Evolutionary conservation across 2,113 vertebrate species (phyloP), one percentile per base, ranked within the genome.

Genomic region (Hippocampus mohnikei): DNA sequence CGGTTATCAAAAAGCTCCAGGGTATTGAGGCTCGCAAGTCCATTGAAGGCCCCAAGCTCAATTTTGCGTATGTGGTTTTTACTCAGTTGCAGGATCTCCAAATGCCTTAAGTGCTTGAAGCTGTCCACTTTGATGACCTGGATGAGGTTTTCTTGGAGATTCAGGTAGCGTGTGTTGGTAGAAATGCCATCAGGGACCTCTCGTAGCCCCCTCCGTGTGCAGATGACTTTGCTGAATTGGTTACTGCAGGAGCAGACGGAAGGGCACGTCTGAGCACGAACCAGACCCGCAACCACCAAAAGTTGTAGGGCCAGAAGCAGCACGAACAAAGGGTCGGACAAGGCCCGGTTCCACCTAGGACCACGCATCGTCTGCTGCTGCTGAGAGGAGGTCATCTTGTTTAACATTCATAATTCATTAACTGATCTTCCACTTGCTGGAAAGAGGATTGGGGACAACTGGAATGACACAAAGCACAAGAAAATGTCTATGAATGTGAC

Each of bases 351-450:
- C 94, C 95, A 96, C 96, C 95, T 99, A 97, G 96, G 96, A 96
- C 96, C 96, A 97, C 96, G 96, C 97, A 99, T 99, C 95, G 93
- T 99, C 96, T 98, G 96, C 96, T 96, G 96, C 96, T 96, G 95
- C 95, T 94, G 95, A 94, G 95, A 95, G 93, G 96, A 98, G 94
- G 93, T 97, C 97, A 99, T 99, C 95, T 97, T 99, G 96, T 98
- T 97, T 95, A 99, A 97, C 95, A 98, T 98, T 97, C 96, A 99
- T 99, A 98, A 95, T 99, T 99, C 95, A 92, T 94, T 94, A 93
- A 92, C 91, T 93, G 92, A 93, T 94, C 94, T 93, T 94, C 93
- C 94, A 94, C 90, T 92, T 92, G 92, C 93, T 94, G 90, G 93
- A 91, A 93, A 94, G 91, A 91, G 90, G 87, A 84, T 88, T 93